Conservation (phyloP, 2,113 vertebrate genomes). For the Micronycteris hirsuta region DNA sequence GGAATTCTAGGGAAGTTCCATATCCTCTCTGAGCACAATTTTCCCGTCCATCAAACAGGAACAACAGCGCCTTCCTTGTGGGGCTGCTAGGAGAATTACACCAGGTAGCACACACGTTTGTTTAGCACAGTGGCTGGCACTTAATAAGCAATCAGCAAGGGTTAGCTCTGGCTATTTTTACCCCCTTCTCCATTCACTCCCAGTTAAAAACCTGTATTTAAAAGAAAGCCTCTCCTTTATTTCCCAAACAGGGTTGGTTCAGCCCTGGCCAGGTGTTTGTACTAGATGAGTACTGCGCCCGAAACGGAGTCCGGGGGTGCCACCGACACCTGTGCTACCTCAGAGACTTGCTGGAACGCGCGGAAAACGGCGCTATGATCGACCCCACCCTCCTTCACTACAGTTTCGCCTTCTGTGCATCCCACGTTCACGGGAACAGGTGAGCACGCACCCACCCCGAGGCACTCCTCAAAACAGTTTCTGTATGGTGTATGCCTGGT, state of each 20-base stretch:
- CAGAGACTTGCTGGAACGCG: constrained; percentile 94
- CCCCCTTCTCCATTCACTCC: neutral
- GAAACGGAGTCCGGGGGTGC: constrained; percentile 96
- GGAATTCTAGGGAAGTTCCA: neutral
- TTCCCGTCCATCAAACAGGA: neutral
- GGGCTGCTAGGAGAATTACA: neutral
- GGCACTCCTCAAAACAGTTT: neutral
- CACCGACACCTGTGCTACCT: constrained; percentile 98
- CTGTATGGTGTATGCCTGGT: neutral
- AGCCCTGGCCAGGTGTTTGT: constrained; percentile 99
- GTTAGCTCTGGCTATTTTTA: constrained; percentile 41
- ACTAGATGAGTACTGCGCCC: constrained; percentile 97
- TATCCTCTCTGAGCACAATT: neutral
- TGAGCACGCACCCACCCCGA: constrained; percentile 74
- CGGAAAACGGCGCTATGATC: constrained; percentile 98
- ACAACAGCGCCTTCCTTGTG: neutral
- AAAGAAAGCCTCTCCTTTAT: constrained; percentile 79
- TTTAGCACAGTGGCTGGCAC: no score
- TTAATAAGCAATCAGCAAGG: neutral
- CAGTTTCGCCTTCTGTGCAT: constrained; percentile 99
- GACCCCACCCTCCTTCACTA: constrained; percentile 99
- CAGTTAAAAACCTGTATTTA: constrained; percentile 72
- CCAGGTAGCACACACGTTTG: fast-evolving
- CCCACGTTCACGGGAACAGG: constrained; percentile 99
- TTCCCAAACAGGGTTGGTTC: constrained; percentile 95